A percentile compares a stretch with the other conserved stretches of the same genome.
phyloP scores from a whole-genome alignment of 2,797 vertebrate species.

The Pseudochaenichthys georgianus region DNA sequence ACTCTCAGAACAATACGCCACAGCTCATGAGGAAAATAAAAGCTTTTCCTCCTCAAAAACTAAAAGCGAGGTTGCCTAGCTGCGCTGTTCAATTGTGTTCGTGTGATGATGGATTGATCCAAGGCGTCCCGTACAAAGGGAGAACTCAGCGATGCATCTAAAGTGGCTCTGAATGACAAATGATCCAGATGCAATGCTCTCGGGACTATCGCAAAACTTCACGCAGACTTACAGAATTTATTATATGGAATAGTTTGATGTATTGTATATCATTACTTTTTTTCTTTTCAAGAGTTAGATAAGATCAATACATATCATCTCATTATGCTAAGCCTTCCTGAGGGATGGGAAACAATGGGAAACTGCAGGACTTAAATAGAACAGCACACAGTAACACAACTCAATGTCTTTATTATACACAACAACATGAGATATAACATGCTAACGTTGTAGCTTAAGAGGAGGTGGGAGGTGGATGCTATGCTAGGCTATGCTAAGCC shows the following conservation, averaged over 20 bases:
- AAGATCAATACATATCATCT: not conserved
- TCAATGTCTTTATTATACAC: no score
- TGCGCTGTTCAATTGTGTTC: constrained; percentile 46
- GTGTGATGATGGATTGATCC: constrained; percentile 60
- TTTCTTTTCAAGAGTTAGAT: not conserved
- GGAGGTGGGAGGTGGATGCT: no score
- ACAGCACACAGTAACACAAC: no score
- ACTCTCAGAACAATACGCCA: constrained; percentile 64
- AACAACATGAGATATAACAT: no score
- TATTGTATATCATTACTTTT: not conserved
- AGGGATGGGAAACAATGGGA: no score
- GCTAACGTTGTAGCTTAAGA: no score
- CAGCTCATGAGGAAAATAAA: constrained; percentile 62
- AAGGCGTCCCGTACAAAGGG: constrained; percentile 47
- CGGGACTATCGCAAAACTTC: constrained; percentile 11
- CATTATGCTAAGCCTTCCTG: not conserved
- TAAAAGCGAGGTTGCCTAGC: constrained; percentile 46
- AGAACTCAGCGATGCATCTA: constrained; percentile 43
- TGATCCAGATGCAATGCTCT: constrained; percentile 31
- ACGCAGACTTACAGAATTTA: constrained; percentile 20
- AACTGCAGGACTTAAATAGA: no score
- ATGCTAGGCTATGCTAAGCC: no score
- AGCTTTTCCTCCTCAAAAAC: constrained; percentile 52
- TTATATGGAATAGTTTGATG: constrained; percentile 15
- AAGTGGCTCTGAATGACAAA: constrained; percentile 55